Base-by-base conservation (phyloP, 2,888 invertebrate genomes). In the Agonopterix arenella region DNA sequence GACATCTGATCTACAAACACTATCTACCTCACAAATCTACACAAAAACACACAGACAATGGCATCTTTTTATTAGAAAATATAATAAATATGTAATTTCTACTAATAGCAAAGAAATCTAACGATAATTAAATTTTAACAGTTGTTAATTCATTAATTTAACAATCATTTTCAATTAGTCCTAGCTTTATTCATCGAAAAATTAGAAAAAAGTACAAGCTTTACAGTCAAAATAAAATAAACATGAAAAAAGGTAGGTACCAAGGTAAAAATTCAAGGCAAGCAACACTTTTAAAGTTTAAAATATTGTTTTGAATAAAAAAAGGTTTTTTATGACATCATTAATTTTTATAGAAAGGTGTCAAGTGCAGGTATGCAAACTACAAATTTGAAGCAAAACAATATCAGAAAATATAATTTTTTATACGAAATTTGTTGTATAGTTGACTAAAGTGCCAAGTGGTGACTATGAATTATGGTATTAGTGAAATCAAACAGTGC, bases 1-100 rank as follows among this genome's bases (percentile, higher is more conserved):
- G 5, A 28, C 28, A 28, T 28, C 28, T 28, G 28, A 28, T 5
- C 28, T 28, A 28, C 28, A 28, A 18, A 28, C 28, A 28, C 28
- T 28, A 28, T 28, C 28, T 28, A 28, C 28, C 0, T 28, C 28
- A 38, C 46, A 41, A 47, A 43, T 8, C 64, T 72, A 69, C 67
- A 71, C 61, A 67, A 57, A 74, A 73, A 63, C 52, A 66, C 66
- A 68, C 48, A 55, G 48, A 53, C 59, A 62, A 47, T 55, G 57
- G 60, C 63, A 62, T 61, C 48, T 59, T 56, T 69, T 67, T 66
- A 72, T 68, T 69, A 64, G 57, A 68, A 66, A 73, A 61, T 64
- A 71, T 68, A 78, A 79, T 80, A 80, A 79, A 77, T 79, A 47
- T 73, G 68, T 66, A 72, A 64, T 64, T 70, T 73, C 65, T 75